These are phyloP conservation scores for Delia radicum DNA, from an alignment of 1,140 invertebrate genomes.

Conservation along the genomic window DNA sequence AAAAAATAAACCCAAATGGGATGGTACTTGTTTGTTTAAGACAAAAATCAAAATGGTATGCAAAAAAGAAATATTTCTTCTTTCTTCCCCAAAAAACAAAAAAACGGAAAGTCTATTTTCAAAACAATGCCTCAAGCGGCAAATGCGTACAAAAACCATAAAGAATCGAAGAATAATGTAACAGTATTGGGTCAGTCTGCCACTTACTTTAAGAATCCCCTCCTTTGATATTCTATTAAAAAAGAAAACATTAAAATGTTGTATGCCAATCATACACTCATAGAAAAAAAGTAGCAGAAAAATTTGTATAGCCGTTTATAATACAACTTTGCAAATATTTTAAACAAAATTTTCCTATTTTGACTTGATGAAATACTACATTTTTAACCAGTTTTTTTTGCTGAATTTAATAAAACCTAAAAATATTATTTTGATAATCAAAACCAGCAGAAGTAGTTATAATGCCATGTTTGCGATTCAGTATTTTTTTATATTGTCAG, in stretches of 20 bases:
- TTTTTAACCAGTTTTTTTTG: no score
- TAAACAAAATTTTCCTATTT: no score
- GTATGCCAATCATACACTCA: no score
- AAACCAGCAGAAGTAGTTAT: no score
- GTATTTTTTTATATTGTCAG: no score
- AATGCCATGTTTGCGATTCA: no score
- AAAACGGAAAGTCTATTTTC: conserved; percentile 3
- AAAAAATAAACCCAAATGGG: not conserved
- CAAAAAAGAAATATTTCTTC: not conserved
- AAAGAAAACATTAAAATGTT: not conserved
- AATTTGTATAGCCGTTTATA: no score
- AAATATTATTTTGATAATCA: no score
- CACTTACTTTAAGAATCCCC: not conserved
- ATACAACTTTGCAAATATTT: no score
- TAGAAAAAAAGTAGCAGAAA: no score
- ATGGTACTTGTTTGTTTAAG: not conserved
- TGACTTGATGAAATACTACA: no score
- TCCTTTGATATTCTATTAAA: not conserved
- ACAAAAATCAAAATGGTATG: not conserved
- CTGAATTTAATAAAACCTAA: no score
- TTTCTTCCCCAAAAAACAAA: not conserved
- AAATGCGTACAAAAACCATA: conserved; percentile 16
- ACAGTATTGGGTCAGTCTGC: conserved; percentile 8
- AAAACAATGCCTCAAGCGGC: not conserved
- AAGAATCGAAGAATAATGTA: not conserved